Evolutionary conservation across 2,113 vertebrate genomes (phyloP).

Genomic region (Trematomus loennbergii): DNA sequence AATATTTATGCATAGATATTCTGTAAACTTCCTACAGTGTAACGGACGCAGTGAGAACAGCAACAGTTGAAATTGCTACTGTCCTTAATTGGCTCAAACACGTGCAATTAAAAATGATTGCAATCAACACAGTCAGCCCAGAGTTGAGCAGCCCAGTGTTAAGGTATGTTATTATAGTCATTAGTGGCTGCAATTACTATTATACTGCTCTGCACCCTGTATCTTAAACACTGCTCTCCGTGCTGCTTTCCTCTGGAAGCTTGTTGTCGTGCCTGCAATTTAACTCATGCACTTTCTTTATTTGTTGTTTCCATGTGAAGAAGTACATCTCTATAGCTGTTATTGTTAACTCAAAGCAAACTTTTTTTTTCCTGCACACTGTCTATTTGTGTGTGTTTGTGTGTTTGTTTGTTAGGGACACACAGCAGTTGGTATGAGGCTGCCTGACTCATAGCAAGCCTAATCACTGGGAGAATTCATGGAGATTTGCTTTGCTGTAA

Average conservation of each 20-base stretch:
- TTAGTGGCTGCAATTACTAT: constrained; percentile 79
- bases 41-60: constrained; percentile 37
- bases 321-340: constrained; percentile 33
- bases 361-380: constrained; percentile 47
- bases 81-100: constrained; percentile 78
- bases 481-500: constrained; percentile 58
- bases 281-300: constrained; percentile 35
- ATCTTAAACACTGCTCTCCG: constrained; percentile 49
- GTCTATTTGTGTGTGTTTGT: constrained; percentile 4
- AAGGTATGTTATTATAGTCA: constrained; percentile 84
- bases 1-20: constrained; percentile 20
- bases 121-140: constrained; percentile 79
- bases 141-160: constrained; percentile 78
- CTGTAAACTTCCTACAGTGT: constrained; percentile 42
- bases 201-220: constrained; percentile 68
- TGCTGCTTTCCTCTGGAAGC: constrained; percentile 21
- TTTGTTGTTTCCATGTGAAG: constrained; percentile 43
- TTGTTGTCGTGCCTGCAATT: constrained; percentile 38
- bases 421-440: constrained; percentile 51
- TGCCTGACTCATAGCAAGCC: constrained; percentile 55
- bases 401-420: constrained; percentile 44
- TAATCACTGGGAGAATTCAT: constrained; percentile 50
- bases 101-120: constrained; percentile 84
- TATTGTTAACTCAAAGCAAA: constrained; percentile 54
- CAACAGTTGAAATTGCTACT: constrained; percentile 73